Percentiles rank a stretch among this genome's conserved stretches.
phyloP scores from a whole-genome alignment of 2,888 invertebrate species.

The Scrobipalpa costella region DNA sequence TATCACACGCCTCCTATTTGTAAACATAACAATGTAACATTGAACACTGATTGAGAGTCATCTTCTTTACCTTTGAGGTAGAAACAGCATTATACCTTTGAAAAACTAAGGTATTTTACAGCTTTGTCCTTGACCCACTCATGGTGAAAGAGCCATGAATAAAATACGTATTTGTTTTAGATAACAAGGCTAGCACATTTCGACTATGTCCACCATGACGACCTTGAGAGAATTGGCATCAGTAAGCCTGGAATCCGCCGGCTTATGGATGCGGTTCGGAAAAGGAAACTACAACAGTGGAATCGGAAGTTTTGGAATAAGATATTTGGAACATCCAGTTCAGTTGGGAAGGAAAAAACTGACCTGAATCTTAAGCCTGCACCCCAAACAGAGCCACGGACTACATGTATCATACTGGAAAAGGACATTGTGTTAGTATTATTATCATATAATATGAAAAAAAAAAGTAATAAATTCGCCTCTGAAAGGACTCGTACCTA shows the following conservation, averaged over 20 bases:
- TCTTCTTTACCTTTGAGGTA: too few species aligned
- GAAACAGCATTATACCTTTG: too few species aligned
- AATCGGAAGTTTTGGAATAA: constrained; percentile 91
- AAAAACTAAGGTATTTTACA: neutral
- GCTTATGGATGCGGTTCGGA: constrained; percentile 94
- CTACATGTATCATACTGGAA: constrained; percentile 91
- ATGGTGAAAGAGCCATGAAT: constrained; percentile 1
- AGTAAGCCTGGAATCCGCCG: constrained; percentile 96
- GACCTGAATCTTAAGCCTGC: constrained; percentile 72
- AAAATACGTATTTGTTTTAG: constrained; percentile 64
- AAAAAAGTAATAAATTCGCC: too few species aligned
- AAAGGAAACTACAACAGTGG: constrained; percentile 90
- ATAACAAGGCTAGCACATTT: constrained; percentile 97
- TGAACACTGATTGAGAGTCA: neutral
- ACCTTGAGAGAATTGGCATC: constrained; percentile 96
- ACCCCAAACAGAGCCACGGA: constrained; percentile 63
- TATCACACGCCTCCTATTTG: neutral
- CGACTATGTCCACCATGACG: constrained; percentile 97
- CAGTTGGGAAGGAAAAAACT: constrained; percentile 64
- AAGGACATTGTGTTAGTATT: constrained; percentile 85
- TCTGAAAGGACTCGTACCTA: too few species aligned
- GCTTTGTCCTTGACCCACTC: constrained; percentile 1
- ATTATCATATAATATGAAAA: too few species aligned
- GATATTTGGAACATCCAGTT: constrained; percentile 82
- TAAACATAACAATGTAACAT: neutral